Conservation (phyloP, 2,888 invertebrate genomes). For the Nemapogon koenigi region DNA sequence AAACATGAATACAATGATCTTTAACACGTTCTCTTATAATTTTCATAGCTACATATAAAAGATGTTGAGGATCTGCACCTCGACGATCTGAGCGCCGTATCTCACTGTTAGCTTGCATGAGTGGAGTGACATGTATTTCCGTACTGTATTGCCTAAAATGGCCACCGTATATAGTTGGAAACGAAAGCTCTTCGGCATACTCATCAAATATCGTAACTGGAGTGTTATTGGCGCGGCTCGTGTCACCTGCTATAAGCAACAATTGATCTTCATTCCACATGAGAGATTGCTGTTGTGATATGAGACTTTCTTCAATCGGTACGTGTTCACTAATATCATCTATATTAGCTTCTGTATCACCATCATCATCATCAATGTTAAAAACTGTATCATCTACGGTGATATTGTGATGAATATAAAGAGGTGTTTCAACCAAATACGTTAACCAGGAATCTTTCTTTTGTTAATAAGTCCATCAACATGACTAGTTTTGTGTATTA, state of each 20-base stretch:
- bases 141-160: slow-evolving; percentile 18
- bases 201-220: slow-evolving; percentile 21
- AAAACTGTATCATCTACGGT: background rate
- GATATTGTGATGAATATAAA: slow-evolving; percentile 4
- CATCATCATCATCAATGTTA: background rate
- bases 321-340: slow-evolving; percentile 6
- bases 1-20: slow-evolving; percentile 17
- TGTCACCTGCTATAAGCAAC: background rate
- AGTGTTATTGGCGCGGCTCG: slow-evolving; percentile 12
- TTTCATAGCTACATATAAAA: slow-evolving; percentile 22
- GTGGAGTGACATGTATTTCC: slow-evolving; percentile 12
- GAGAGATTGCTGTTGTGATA: slow-evolving; percentile 3
- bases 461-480: slow-evolving; percentile 19
- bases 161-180: slow-evolving; percentile 24
- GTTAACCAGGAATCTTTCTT: slow-evolving; percentile 17
- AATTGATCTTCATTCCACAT: slow-evolving; percentile 3
- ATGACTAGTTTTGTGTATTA: slow-evolving; percentile 20
- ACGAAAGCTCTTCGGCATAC: slow-evolving; percentile 24
- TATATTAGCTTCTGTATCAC: background rate
- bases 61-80: slow-evolving; percentile 23
- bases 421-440: slow-evolving; percentile 13
- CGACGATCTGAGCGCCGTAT: slow-evolving; percentile 26
- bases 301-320: background rate
- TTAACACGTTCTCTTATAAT: slow-evolving; percentile 19
- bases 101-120: slow-evolving; percentile 14